These are phyloP conservation scores for Asbolus verrucosus DNA, from an alignment of 1,140 invertebrate genomes.

Conservation along the genomic window DNA sequence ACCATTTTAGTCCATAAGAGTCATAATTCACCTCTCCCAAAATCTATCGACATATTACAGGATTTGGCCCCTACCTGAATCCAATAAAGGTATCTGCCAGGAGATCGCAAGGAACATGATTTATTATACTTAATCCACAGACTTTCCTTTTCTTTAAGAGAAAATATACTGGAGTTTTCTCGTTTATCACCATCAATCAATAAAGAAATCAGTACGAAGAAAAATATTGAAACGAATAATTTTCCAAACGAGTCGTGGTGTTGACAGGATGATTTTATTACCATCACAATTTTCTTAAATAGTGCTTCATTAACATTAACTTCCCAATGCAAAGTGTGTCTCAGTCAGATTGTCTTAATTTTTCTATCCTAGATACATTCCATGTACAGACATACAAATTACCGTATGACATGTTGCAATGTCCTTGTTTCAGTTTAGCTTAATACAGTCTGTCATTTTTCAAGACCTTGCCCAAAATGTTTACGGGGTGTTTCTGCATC, in stretches of 20 bases:
- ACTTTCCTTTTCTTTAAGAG: constrained; percentile 18
- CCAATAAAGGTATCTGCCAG: constrained; percentile 17
- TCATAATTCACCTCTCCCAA: constrained; percentile 17
- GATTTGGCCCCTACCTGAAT: not conserved
- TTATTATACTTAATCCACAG: constrained; percentile 12
- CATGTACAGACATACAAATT: constrained; percentile 33
- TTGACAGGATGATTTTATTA: constrained; percentile 7
- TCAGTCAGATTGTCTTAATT: too few relatives aligned
- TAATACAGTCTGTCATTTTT: constrained; percentile 31
- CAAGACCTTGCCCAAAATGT: constrained; percentile 32
- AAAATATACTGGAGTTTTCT: not conserved
- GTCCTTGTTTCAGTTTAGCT: constrained; percentile 39
- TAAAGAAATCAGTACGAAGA: constrained; percentile 19
- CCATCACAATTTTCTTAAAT: constrained; percentile 1
- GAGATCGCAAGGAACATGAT: not conserved
- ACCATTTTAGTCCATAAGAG: too few relatives aligned
- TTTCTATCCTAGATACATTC: too few relatives aligned
- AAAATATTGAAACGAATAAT: constrained; percentile 12
- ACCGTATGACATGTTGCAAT: constrained; percentile 35
- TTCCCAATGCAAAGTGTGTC: not conserved
- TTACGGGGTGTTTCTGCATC: constrained; percentile 10
- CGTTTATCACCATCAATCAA: constrained; percentile 14
- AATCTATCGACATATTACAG: constrained; percentile 5
- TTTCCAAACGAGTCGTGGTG: not conserved
- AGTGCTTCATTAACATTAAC: not conserved